These are phyloP conservation scores for Tipula unca DNA, from an alignment of 2,888 invertebrate species.

Conservation along the genomic window DNA sequence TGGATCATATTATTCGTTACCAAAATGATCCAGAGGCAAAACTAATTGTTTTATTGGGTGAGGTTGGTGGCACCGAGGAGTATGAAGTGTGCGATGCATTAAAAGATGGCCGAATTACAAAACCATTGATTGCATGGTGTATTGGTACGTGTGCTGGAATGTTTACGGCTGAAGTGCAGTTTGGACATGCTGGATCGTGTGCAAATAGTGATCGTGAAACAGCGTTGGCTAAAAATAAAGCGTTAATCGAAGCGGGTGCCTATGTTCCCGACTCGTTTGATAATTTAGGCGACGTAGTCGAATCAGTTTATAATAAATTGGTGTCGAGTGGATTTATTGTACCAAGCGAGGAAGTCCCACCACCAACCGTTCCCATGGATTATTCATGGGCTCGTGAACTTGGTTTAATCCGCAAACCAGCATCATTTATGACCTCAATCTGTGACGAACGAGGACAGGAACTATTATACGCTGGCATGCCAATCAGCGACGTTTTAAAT, in stretches of 20 bases:
- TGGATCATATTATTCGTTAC: constrained; percentile 90
- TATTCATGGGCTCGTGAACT: constrained; percentile 96
- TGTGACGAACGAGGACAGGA: constrained; percentile 99
- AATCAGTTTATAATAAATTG: constrained; percentile 62
- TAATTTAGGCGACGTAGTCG: constrained; percentile 71
- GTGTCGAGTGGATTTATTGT: constrained; percentile 76
- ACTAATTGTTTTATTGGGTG: constrained; percentile 91
- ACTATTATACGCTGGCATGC: constrained; percentile 91
- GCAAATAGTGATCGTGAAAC: constrained; percentile 92
- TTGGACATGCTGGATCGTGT: constrained; percentile 98
- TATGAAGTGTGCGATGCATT: constrained; percentile 91
- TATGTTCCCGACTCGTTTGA: constrained; percentile 91
- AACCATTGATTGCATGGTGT: constrained; percentile 97
- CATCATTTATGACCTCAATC: constrained; percentile 98
- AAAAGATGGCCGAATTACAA: constrained; percentile 68
- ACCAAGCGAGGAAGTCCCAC: constrained; percentile 85
- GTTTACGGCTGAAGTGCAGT: constrained; percentile 89
- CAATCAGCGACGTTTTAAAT: constrained; percentile 79
- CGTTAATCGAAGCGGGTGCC: constrained; percentile 74
- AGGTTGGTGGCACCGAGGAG: constrained; percentile 98
- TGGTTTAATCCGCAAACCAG: constrained; percentile 95
- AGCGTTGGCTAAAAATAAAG: constrained; percentile 84
- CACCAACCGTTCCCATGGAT: constrained; percentile 99
- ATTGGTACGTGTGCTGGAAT: constrained; percentile 87
- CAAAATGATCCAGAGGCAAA: constrained; percentile 77